Base-by-base conservation (phyloP, 2,888 invertebrate species). In the Noctua fimbriata region DNA sequence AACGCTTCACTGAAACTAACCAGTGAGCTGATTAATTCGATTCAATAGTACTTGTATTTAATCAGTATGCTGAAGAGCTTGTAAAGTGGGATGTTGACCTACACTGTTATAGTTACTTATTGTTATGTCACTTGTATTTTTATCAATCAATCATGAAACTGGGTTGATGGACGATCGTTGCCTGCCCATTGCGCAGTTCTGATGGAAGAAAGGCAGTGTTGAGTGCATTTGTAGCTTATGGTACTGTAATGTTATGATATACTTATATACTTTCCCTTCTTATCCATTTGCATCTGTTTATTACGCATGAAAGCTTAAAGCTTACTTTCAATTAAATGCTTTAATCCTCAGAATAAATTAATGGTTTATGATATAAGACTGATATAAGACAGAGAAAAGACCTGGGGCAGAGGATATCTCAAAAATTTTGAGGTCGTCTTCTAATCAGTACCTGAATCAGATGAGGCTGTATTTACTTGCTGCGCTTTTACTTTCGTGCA, bases 131-230 rank as follows among this genome's bases (percentile, higher is more conserved):
- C 70, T 80, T 78, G 69, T 76, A 67, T 74, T 75, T 75, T 83
- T 89, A 85, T 82, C 78, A 88, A 80, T 87, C 78, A 85, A 76
- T 87, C 79, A 82, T 78, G 78, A 76, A 76, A 78, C 72, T 83
- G 58, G 88, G 88, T 87, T 79, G 76, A 79, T 85, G 73, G 67
- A 74, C 79, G 77, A 70, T 75, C 73, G 65, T 36, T 69, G 70
- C 71, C 69, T 87, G 80, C 72, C 36, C 71, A 55, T 76, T 76
- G 76, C 77, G 65, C 58, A 79, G 66, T 73, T 75, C 32, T 44
- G 69, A 24, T 58, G 21, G 65, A 67, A 67, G 78, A 86, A 83
- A 80, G 83, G 69, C 75, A 58, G 41, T 65, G 28, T 65, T 58
- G 49, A 70, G 67, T 87, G 72, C 75, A 78, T 87, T 70, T 41